These are phyloP conservation scores for Sphaerodactylus townsendi DNA, from an alignment of 2,113 vertebrate species.

Conservation along the genomic window DNA sequence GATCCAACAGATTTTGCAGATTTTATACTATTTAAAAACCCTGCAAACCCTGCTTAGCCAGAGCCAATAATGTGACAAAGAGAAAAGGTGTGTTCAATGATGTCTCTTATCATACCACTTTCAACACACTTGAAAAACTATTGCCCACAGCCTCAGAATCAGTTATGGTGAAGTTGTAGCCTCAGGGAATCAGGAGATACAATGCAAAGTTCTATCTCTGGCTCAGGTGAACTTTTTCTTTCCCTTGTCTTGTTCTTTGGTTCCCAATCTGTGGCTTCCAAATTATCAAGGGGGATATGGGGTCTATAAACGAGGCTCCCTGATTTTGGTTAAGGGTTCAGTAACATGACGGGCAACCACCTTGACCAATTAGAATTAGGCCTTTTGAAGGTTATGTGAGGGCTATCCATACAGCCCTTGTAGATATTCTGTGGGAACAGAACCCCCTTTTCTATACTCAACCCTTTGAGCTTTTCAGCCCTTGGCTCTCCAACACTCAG, in stretches of 20 bases:
- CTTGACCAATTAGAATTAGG: background rate
- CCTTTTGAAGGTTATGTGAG: background rate
- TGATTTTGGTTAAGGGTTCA: background rate
- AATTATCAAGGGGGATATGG: background rate
- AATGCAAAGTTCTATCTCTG: background rate
- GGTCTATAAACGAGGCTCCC: no score
- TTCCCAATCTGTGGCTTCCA: background rate
- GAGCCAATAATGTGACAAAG: no score
- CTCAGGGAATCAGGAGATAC: background rate
- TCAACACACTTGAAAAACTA: background rate
- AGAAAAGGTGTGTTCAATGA: background rate
- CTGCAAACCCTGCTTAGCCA: background rate
- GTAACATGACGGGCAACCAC: background rate
- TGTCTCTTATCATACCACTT: background rate
- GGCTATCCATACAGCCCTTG: background rate
- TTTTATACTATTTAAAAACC: background rate
- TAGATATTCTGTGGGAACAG: background rate
- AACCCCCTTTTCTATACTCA: background rate
- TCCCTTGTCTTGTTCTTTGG: background rate
- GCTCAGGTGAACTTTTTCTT: background rate
- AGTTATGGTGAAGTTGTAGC: background rate
- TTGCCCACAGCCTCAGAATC: background rate
- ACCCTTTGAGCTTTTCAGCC: background rate
- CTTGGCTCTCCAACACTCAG: background rate
- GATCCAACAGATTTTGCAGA: background rate